phyloP scores from a whole-genome alignment of 53 echinoderm and acorn worm species.

The Stichopus horrens region DNA sequence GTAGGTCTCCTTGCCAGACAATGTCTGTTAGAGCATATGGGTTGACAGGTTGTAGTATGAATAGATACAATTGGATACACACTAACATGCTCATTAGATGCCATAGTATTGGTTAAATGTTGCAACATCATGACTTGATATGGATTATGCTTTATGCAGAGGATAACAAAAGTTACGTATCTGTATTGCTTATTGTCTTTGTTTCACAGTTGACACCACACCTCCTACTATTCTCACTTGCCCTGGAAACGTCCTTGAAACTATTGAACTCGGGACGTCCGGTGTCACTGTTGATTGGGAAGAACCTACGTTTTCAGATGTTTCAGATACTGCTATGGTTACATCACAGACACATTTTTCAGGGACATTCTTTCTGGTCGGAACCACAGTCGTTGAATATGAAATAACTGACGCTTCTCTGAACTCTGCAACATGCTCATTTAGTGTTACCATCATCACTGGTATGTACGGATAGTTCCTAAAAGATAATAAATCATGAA shows the following conservation, averaged over 20 bases:
- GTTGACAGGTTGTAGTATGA: no score
- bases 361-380: conserved; percentile 7
- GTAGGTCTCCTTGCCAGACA: no score
- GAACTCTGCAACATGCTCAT: conserved; percentile 28
- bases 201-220: conserved; percentile 44
- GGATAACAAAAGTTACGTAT: not conserved
- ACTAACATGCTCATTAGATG: no score
- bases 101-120: no score
- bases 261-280: not conserved
- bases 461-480: not conserved
- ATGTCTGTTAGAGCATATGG: no score
- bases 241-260: not conserved
- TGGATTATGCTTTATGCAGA: not conserved
- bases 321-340: conserved; percentile 38
- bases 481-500: no score
- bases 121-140: no score
- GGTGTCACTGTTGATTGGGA: conserved; percentile 34
- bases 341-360: not conserved
- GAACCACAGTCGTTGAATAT: conserved; percentile 37
- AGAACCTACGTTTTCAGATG: conserved; percentile 48
- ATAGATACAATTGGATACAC: no score
- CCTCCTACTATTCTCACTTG: conserved; percentile 46
- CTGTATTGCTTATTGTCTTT: not conserved
- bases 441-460: not conserved
- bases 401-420: conserved; percentile 4